Evolutionary conservation across 1,140 invertebrate species (phyloP), one percentile per base, ranked within the genome.

Genomic region (Drosophila sucinea): DNA sequence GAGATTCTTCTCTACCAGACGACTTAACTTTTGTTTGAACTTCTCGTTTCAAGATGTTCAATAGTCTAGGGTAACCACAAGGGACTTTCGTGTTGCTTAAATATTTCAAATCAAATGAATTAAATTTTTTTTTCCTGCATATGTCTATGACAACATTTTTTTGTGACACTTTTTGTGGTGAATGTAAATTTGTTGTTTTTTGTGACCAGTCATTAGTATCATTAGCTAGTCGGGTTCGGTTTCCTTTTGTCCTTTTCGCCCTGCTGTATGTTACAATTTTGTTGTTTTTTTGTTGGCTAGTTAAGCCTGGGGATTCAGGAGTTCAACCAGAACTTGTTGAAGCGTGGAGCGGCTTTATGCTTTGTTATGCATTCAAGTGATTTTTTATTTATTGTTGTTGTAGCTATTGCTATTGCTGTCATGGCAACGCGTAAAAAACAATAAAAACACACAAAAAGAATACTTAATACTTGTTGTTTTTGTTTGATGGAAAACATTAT

Each of bases 281-380:
- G 11, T 44, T 44, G 1, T 25, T 63, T 60, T 41, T 7, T 8
- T 57, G 29, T 64, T 58, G 63, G 57, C 17, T 44, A 44, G 64
- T 61, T 74, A 58, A 55, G 27, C 63, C 27, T 23, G 38, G 41
- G 55, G 51, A 67, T 54, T 71, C 25, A 51, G 73, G 64, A 38
- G 60, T 67, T 74, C 51, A 56, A 11, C 54, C 54, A 29, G 61
- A 44, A 72, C 11, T 57, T 67, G 66, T 47, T 67, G 73, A 74
- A 66, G 55, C 70, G 70, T 70, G 40, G 67, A 40, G 41, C 54
- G 62, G 71, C 69, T 63, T 76, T 71, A 67, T 74, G 78, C 78
- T 71, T 79, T 58, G 71, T 69, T 79, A 81, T 87, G 58, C 83
- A 79, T 69, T 68, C 58, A 44, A 76, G 67, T 72, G 67, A 67